Percentiles rank a stretch among this genome's conserved stretches.
Conservation (phyloP, 2,888 invertebrate species). For the Galeopsomyia nigrocyanea region DNA sequence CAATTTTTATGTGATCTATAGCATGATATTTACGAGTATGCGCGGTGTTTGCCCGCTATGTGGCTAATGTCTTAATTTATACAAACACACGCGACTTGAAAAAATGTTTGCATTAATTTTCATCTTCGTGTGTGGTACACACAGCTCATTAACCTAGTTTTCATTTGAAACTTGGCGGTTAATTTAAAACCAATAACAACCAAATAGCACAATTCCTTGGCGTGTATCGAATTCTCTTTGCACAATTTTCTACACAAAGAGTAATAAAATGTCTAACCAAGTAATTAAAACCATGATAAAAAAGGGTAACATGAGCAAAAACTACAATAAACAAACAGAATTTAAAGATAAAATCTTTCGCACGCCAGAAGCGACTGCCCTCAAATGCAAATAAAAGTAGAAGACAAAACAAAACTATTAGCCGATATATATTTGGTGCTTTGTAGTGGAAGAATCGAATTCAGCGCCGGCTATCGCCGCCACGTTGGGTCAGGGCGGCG, state of each 20-base stretch:
- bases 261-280: conserved; percentile 13
- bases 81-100: background rate
- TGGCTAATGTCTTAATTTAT: conserved; percentile 17
- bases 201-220: conserved; percentile 18
- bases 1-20: conserved; percentile 29
- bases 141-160: conserved; percentile 13
- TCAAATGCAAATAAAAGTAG: conserved; percentile 54
- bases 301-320: background rate
- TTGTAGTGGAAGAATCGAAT: conserved; percentile 68
- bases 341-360: conserved; percentile 3
- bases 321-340: conserved; percentile 3
- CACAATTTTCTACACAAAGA: conserved; percentile 13
- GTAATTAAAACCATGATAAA: background rate
- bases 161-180: conserved; percentile 4
- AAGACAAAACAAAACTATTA: conserved; percentile 48
- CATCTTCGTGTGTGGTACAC: conserved; percentile 15
- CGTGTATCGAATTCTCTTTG: conserved; percentile 5
- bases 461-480: conserved; percentile 65
- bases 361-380: conserved; percentile 16
- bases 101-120: conserved; percentile 11
- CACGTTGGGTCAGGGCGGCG: conserved; percentile 50
- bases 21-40: conserved; percentile 39
- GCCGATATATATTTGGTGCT: conserved; percentile 54
- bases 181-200: conserved; percentile 10
- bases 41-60: conserved; percentile 16